Conservation (phyloP, 2,113 vertebrate species). For the Pandion haliaetus region DNA sequence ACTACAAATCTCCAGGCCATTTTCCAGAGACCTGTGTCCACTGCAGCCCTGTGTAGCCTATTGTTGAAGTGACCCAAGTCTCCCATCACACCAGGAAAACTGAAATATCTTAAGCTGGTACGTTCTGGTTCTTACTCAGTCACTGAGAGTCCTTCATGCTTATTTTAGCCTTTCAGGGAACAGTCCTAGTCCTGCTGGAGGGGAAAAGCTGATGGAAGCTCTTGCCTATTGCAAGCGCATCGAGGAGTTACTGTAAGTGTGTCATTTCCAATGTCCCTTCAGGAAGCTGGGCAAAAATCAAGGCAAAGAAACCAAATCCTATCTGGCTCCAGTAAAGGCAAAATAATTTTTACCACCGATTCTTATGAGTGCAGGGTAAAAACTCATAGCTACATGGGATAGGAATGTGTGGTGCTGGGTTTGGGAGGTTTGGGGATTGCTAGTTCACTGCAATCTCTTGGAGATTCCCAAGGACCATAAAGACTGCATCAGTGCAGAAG, state of each 20-base stretch:
- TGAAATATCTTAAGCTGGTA: background rate
- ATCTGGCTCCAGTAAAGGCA: background rate
- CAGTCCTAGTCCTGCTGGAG: conserved; percentile 68
- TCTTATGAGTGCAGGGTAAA: background rate
- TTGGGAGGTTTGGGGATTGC: background rate
- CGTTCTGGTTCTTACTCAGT: background rate
- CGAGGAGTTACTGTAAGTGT: conserved; percentile 84
- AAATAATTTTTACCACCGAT: background rate
- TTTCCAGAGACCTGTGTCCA: background rate
- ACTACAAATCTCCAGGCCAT: background rate
- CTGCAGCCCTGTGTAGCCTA: background rate
- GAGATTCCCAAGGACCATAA: background rate
- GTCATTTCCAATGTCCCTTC: background rate
- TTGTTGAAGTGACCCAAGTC: background rate
- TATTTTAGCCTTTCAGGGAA: conserved; percentile 80
- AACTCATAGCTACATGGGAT: background rate
- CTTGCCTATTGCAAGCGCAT: conserved; percentile 71
- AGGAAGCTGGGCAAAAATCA: background rate
- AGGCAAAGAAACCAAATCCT: background rate
- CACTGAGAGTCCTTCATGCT: background rate
- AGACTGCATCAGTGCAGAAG: background rate
- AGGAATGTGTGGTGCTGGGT: background rate
- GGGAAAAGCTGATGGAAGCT: conserved; percentile 70
- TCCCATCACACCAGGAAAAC: background rate
- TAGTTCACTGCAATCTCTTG: background rate